Base-by-base conservation (phyloP, 2,113 vertebrate species). In the Dendrocopos noguchii region DNA sequence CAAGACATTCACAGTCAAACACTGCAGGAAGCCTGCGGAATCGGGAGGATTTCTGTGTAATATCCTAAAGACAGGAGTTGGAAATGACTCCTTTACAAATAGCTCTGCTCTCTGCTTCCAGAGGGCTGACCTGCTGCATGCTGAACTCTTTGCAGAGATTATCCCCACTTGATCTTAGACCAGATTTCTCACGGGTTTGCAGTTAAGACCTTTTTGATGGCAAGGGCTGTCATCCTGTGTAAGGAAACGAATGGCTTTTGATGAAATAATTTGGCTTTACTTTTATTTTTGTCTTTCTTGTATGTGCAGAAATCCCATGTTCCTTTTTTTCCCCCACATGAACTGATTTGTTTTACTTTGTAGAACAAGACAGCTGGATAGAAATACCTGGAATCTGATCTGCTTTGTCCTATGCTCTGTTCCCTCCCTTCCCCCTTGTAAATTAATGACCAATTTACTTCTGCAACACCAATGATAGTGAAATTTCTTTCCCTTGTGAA, bases 31-130 rank as follows among this genome's bases (percentile, higher is more conserved):
- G 33, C 59, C 19, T 88, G 46, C 22, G 17, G 77, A 71, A 74
- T 72, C 63, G 3, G 33, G 39, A 56, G 46, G 47, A 34, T 91
- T 88, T 78, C 33, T 84, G 52, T 72, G 22, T n/a, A 5, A 33
- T 80, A 46, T 79, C 36, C 68, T 66, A 9, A 86, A 79, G 72
- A 34, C 42, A 57, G 42, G 64, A 82, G 81, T 6, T 76, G 57
- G 36, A 87, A 83, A 72, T 36, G 17, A 19, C 46, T 59, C 2
- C 55, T 89, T 81, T 44, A 47, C 73, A 79, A 59, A n/a, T 9
- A 93, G 80, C 60, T 92, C 63, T 88, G 70, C 80, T 88, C 52
- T 50, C 24, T 82, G 42, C 86, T 88, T 84, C 56, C 25, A 70
- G 70, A 63, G 52, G 66, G 47, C 83, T 82, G 74, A 84, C 90